Evolutionary conservation across 2,113 vertebrate genomes (phyloP), one percentile per base, ranked within the genome.

Genomic region (Urocitellus parryii): DNA sequence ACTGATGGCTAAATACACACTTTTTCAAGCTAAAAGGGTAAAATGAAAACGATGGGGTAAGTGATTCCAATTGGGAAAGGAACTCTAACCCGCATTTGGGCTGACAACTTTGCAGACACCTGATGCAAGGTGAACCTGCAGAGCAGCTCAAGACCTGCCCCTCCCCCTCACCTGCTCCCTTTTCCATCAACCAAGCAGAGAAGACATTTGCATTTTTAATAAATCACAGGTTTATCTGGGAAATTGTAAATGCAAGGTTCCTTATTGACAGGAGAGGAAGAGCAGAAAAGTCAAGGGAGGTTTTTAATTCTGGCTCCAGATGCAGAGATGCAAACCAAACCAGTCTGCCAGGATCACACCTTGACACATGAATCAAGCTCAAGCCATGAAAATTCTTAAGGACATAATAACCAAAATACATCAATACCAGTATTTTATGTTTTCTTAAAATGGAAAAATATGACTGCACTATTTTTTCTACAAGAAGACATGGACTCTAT

Each of bases 1-100:
- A 98, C 98, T 98, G 99, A 99, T 98, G 98, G 99, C 98, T 99
- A 98, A 98, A 98, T 98, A 97, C 97, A 97, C 97, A 98, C 97
- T 98, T 98, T 98, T 98, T 98, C 98, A 98, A 98, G 98, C 97
- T 98, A 95, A 90, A 96, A 98, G 98, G 97, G 96, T 97, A 96
- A 96, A 98, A 98, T 96, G 97, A 98, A 98, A 98, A 97, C 0
- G n/a, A 98, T 34, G 91, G 97, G 86, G 96, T 94, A 97, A 98
- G 97, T 77, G 53, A 98, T 88, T 98, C 97, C 96, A 96, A 97
- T 86, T 45, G 90, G 92, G 89, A 78, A 94, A 98, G 97, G 93
- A 90, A 97, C 83, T 95, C 96, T 67, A 3, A 95, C 91, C 73
- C 67, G 90, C 27, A 34, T 45, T 92, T 45, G 1, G 1, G 97